phyloP scores from a whole-genome alignment of 2,113 vertebrate species.

The Lasiurus cinereus region DNA sequence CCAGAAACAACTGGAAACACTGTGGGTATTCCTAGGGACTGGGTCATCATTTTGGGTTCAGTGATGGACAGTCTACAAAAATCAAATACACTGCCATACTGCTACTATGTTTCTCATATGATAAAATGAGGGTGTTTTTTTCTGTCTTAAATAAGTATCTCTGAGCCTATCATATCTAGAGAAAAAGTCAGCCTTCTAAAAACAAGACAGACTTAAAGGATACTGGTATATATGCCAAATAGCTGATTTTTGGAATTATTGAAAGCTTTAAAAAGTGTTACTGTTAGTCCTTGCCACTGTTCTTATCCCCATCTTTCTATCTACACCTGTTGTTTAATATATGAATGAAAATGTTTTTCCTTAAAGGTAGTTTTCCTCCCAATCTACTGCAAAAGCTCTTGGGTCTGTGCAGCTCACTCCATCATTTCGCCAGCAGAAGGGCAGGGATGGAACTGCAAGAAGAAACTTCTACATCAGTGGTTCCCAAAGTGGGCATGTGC shows the following conservation, averaged over 20 bases:
- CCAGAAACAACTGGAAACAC: not conserved
- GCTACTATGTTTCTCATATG: not conserved
- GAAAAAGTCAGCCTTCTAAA: constrained; percentile 1
- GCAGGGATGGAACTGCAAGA: not conserved
- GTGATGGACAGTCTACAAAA: not conserved
- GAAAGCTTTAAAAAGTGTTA: not conserved
- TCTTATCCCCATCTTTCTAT: constrained; percentile 15
- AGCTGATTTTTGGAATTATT: constrained; percentile 7
- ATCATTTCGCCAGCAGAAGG: not conserved
- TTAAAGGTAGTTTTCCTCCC: constrained; percentile 3
- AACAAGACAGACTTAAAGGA: constrained; percentile 25
- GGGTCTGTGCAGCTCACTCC: not conserved
- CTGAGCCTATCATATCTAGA: constrained; percentile 4
- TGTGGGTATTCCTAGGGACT: not conserved
- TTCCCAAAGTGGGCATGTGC: too few relatives aligned
- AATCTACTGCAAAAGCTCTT: not conserved
- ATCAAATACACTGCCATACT: not conserved
- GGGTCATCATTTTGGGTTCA: not conserved
- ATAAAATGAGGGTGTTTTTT: not conserved
- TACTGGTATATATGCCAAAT: not conserved
- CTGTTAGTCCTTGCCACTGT: not conserved
- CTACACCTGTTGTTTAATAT: not conserved
- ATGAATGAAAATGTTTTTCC: constrained; percentile 25
- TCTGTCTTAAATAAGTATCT: constrained; percentile 9
- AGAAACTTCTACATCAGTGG: not conserved